Evolutionary conservation across 2,797 vertebrate genomes (phyloP).

Genomic region (Scleropages formosus): DNA sequence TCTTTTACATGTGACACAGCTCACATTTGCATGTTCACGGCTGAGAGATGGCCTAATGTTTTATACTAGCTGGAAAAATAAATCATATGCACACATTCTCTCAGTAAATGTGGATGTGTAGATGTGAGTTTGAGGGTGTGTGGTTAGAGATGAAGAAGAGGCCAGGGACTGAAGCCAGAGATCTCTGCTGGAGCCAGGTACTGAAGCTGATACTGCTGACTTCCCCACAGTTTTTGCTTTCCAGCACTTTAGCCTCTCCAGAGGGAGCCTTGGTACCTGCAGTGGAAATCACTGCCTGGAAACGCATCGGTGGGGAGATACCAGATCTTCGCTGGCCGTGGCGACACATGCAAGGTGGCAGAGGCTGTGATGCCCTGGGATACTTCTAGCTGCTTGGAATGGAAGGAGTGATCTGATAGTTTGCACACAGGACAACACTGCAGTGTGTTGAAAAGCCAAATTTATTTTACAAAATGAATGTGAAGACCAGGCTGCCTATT

Average conservation of each 20-base stretch:
- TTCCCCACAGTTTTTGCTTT: background rate
- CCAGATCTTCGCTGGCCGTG: background rate
- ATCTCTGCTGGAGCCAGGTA: background rate
- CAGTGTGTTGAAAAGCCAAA: background rate
- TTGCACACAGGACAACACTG: background rate
- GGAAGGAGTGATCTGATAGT: conserved; percentile 11
- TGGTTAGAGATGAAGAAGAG: background rate
- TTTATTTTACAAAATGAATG: background rate
- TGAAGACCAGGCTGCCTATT: background rate
- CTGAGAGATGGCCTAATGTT: background rate
- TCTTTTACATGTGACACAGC: background rate
- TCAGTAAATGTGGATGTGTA: conserved; percentile 2
- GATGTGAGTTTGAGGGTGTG: background rate
- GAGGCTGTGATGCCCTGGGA: background rate
- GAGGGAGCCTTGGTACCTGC: background rate
- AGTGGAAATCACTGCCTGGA: conserved; percentile 11
- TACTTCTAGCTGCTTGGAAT: conserved; percentile 7
- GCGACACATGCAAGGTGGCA: background rate
- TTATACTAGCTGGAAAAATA: background rate
- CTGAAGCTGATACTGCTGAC: background rate
- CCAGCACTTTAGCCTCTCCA: background rate
- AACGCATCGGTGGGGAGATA: background rate
- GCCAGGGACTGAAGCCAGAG: background rate
- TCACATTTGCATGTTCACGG: background rate
- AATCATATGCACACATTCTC: background rate